Base-by-base conservation (phyloP, 2,888 invertebrate genomes). In the Caenorhabditis drosophilae region DNA sequence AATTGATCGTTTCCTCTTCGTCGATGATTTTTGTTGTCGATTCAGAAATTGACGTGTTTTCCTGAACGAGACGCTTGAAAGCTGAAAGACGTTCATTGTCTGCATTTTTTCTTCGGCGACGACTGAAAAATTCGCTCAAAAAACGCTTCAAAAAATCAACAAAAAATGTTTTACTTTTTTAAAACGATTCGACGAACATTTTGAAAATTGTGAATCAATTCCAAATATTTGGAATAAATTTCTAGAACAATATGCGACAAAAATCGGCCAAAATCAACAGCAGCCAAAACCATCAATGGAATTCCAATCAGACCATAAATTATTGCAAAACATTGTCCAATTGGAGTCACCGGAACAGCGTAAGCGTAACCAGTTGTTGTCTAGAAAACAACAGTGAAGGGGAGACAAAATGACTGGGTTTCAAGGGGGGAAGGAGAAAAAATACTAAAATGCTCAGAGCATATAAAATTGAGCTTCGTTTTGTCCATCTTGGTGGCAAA, bases 211-310 rank as follows among this genome's bases (percentile, higher is more conserved):
- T 57, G 57, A 16, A 57, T 49, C 4, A 57, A 46, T 16, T 63
- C 63, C n/a, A 63, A 36, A 20, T 62, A 62, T 62, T 77, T 77
- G n/a, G 71, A 67, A 53, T 81, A 82, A 2, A 77, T 41, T 18
- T 63, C 64, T 2, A 80, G 67, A 0, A 80, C 79, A 41, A 80
- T 73, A 44, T 79, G 77, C n/a, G 81, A 83, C 1, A 83, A 52
- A 51, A 83, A 83, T 26, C 81, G 70, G 23, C 83, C 83, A 31
- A 83, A 78, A 64, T 83, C 83, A 7, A 83, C 81, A 4, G 83
- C 83, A 7, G 81, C 80, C 20, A 83, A 55, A 12, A 83, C 75
- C 79, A 81, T 83, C 50, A 83, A 42, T 16, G 83, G 81, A 49
- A 83, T 80, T 12, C 80, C 71, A 18, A 74, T 35, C 15, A 71